Conservation (phyloP, 2,888 invertebrate species). For the Eutolmus rufibarbis region DNA sequence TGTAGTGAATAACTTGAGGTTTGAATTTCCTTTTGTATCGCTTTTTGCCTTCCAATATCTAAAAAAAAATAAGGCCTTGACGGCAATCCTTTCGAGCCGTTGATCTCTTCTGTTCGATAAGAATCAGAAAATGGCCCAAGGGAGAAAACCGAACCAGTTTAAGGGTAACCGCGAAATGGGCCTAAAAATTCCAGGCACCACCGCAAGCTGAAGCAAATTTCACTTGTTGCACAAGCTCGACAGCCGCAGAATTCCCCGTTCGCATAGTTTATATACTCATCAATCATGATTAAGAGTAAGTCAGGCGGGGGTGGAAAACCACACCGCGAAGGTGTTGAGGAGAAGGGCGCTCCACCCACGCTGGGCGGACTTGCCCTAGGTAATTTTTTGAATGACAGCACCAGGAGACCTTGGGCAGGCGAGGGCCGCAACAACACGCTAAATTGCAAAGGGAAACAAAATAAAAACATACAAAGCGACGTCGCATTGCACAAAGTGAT, state of each 20-base stretch:
- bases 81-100: not conserved
- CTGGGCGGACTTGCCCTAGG: not conserved
- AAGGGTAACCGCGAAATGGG: not conserved
- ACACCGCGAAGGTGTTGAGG: not conserved
- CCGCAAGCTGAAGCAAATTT: not conserved
- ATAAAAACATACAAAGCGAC: not conserved
- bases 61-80: not conserved
- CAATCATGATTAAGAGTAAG: not conserved
- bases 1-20: not conserved
- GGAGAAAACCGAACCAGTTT: not conserved
- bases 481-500: not conserved
- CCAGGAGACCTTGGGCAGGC: not conserved
- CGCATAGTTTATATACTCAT: not conserved
- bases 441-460: not conserved
- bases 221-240: not conserved
- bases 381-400: not conserved
- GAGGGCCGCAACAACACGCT: not conserved
- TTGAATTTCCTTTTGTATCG: not conserved
- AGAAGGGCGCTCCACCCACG: not conserved
- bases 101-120: not conserved
- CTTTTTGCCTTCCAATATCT: not conserved
- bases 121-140: not conserved
- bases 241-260: not conserved
- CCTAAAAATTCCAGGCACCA: not conserved
- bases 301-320: not conserved